These are phyloP conservation scores for honey bee (Apis mellifera) DNA, from an alignment of 1,140 invertebrate species.

Conservation along the genomic window Amel_HAv3.1 CM009936.2:3595001-3595500, in stretches of 20 bases:
- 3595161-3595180: constrained; percentile 86
- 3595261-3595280: constrained; percentile 90
- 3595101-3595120: constrained; percentile 87
- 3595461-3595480: constrained; percentile 72
- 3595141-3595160: constrained; percentile 84
- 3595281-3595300: constrained; percentile 90
- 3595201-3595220: constrained; percentile 87
- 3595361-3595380: constrained; percentile 86
- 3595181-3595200: constrained; percentile 85
- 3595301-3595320: constrained; percentile 89
- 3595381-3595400: constrained; percentile 85
- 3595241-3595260: constrained; percentile 88
- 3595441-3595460: constrained; percentile 77
- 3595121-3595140: constrained; percentile 85
- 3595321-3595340: constrained; percentile 87
- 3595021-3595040: constrained; percentile 86
- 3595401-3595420: constrained; percentile 83
- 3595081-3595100: constrained; percentile 85
- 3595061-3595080: constrained; percentile 85
- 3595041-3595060: constrained; percentile 86
- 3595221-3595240: constrained; percentile 85
- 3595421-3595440: constrained; percentile 77
- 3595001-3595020: constrained; percentile 83
- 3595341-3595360: constrained; percentile 88
- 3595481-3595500: constrained; percentile 66